These are phyloP conservation scores for Tylochromis polylepis DNA, from an alignment of 2,113 vertebrate genomes.

Conservation along the genomic window DNA sequence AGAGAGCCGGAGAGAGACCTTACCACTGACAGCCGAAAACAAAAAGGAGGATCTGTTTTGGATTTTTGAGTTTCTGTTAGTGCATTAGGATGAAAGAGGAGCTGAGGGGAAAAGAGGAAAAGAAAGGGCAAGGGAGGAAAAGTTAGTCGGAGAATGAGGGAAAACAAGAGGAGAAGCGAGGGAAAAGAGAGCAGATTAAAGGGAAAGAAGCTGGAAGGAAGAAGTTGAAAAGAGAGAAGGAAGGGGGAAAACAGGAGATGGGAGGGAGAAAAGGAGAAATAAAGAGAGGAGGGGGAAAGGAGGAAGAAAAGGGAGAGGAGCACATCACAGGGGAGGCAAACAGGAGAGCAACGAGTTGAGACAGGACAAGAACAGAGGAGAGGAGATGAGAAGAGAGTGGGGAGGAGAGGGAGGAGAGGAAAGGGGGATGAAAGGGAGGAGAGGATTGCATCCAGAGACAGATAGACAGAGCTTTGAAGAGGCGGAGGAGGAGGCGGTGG, in stretches of 20 bases:
- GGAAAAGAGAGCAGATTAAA: background rate
- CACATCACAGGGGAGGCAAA: background rate
- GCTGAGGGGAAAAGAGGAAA: background rate
- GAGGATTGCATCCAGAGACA: slow-evolving; percentile 10
- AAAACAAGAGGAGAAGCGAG: background rate
- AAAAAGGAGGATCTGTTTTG: slow-evolving; percentile 13
- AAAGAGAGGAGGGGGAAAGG: background rate
- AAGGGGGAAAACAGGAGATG: background rate
- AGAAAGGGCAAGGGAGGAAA: background rate
- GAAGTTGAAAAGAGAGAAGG: background rate
- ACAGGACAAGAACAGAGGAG: background rate
- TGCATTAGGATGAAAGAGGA: background rate
- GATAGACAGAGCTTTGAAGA: slow-evolving; percentile 28
- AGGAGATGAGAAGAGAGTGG: background rate
- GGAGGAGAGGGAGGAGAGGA: background rate
- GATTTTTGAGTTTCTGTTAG: background rate
- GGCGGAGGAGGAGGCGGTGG: background rate
- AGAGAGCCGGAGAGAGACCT: background rate
- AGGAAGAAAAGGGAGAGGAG: background rate
- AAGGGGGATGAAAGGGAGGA: background rate
- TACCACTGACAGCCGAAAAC: slow-evolving; percentile 6
- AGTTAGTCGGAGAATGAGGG: background rate
- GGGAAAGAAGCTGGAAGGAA: background rate
- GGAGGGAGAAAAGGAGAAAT: background rate
- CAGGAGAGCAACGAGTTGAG: background rate